Conservation (phyloP, 2,888 invertebrate genomes). For the Ormia ochracea region DNA sequence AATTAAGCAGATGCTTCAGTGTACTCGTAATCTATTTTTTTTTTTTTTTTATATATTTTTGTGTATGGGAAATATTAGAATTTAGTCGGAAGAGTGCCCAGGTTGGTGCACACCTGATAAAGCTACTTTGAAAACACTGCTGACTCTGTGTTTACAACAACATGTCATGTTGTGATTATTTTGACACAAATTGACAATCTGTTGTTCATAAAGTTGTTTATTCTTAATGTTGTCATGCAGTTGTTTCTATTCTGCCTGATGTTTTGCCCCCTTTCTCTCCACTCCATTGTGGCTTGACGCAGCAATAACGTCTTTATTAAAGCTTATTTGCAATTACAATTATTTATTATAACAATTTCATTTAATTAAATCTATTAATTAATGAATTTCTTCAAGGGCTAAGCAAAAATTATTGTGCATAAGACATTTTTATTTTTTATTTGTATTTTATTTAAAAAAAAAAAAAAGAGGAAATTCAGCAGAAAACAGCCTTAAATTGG, state of each 20-base stretch:
- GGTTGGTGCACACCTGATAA: constrained; percentile 40
- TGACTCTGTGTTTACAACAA: constrained; percentile 40
- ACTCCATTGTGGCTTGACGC: neutral
- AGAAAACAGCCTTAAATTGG: constrained; percentile 18
- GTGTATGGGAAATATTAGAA: too few species aligned
- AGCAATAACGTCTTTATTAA: constrained; percentile 10
- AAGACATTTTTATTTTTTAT: neutral
- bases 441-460: constrained; percentile 1
- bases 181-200: constrained; percentile 63
- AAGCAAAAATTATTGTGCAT: neutral
- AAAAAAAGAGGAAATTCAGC: too few species aligned
- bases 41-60: too few species aligned
- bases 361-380: constrained; percentile 42
- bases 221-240: constrained; percentile 38
- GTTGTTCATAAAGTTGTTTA: constrained; percentile 50
- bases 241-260: neutral
- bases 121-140: constrained; percentile 26
- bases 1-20: too few species aligned
- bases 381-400: constrained; percentile 9
- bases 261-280: neutral
- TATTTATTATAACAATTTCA: constrained; percentile 16
- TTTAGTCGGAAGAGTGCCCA: neutral
- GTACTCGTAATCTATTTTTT: too few species aligned
- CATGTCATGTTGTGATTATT: constrained; percentile 62
- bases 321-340: neutral